These are phyloP conservation scores for Abramis brama DNA, from an alignment of 2,113 vertebrate genomes.

Conservation along the genomic window DNA sequence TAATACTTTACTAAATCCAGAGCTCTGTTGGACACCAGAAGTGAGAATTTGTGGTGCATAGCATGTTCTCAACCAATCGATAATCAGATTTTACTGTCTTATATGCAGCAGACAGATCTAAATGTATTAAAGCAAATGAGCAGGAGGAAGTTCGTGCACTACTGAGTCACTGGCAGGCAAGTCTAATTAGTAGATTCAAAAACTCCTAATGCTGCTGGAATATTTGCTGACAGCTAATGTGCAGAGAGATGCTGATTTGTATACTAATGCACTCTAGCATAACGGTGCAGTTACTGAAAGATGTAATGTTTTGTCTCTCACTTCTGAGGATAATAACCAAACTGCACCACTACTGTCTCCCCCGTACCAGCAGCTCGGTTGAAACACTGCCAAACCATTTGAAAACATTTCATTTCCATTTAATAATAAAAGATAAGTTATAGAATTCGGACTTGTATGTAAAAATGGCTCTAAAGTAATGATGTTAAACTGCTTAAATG, in stretches of 20 bases:
- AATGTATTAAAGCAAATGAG: not conserved
- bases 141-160: not conserved
- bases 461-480: not conserved
- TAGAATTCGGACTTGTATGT: not conserved
- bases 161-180: not conserved
- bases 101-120: not conserved
- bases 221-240: constrained; percentile 28
- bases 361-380: not conserved
- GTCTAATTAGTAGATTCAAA: constrained; percentile 21
- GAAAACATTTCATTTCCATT: constrained; percentile 15
- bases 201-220: not conserved
- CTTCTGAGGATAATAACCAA: not conserved
- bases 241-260: constrained; percentile 16
- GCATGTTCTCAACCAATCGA: not conserved
- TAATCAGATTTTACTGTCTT: not conserved
- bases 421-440: not conserved
- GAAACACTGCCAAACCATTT: not conserved
- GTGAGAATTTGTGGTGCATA: not conserved
- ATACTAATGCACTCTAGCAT: not conserved
- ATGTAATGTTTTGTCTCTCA: constrained; percentile 6
- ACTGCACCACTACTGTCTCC: not conserved
- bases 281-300: not conserved
- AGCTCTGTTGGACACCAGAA: not conserved
- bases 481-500: not conserved
- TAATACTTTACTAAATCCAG: not conserved